phyloP scores from a whole-genome alignment of 1,140 invertebrate species.

The Drosophila parvula region DNA sequence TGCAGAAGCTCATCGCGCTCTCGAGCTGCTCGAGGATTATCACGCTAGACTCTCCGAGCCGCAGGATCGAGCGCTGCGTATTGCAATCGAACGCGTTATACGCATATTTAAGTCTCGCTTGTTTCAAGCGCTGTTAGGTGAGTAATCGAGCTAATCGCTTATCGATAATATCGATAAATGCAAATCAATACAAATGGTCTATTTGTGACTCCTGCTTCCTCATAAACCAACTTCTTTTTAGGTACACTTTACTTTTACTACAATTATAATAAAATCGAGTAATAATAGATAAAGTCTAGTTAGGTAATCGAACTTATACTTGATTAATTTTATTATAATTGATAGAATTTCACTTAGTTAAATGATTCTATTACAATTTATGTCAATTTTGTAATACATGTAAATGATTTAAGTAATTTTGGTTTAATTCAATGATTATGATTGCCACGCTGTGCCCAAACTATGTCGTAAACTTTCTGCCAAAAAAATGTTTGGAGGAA shows the following conservation, averaged over 20 bases:
- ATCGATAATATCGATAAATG: background rate
- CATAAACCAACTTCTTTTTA: too few species aligned
- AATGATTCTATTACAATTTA: too few species aligned
- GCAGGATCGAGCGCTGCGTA: slow-evolving; percentile 96
- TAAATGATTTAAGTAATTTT: slow-evolving; percentile 1
- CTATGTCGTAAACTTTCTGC: slow-evolving; percentile 27
- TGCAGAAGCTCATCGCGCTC: slow-evolving; percentile 97
- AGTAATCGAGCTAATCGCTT: slow-evolving; percentile 84
- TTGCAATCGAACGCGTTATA: slow-evolving; percentile 98
- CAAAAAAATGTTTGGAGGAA: slow-evolving; percentile 26
- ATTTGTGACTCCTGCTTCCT: too few species aligned
- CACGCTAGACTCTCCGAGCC: slow-evolving; percentile 95
- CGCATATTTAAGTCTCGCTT: slow-evolving; percentile 98
- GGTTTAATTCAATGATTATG: background rate
- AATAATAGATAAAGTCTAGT: background rate
- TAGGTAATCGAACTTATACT: background rate
- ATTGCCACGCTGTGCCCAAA: background rate
- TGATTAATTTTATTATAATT: background rate
- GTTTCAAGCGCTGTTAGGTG: slow-evolving; percentile 98
- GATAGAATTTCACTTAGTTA: background rate
- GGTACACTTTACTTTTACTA: too few species aligned
- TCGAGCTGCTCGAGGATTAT: slow-evolving; percentile 98
- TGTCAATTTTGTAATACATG: too few species aligned
- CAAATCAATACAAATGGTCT: background rate
- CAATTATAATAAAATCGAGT: background rate